Conservation (phyloP, 2,888 invertebrate species). For the Salpingus planirostris region DNA sequence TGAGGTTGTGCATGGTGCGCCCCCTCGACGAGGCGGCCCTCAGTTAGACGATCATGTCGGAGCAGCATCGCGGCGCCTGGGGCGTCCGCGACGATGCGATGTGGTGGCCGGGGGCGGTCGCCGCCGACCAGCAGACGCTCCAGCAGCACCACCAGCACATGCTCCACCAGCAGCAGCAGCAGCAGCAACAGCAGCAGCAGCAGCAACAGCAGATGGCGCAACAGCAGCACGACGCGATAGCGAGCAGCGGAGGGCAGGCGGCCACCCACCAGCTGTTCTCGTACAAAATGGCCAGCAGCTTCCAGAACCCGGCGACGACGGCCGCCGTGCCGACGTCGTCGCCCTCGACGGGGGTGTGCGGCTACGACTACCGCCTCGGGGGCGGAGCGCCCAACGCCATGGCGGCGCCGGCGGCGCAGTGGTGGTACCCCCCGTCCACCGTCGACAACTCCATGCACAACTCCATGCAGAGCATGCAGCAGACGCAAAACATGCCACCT, state of each 20-base stretch:
- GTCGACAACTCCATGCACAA: conserved; percentile 52
- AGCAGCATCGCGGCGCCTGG: conserved; percentile 57
- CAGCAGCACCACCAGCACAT: conserved; percentile 31
- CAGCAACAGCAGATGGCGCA: conserved; percentile 35
- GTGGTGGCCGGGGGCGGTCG: conserved; percentile 52
- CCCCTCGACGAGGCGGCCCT: too few species aligned
- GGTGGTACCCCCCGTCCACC: conserved; percentile 65
- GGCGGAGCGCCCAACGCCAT: conserved; percentile 39
- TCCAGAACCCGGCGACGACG: conserved; percentile 62
- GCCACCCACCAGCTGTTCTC: conserved; percentile 64
- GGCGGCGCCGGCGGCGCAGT: conserved; percentile 46
- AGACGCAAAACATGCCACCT: conserved; percentile 36
- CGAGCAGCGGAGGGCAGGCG: conserved; percentile 50
- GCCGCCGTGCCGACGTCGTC: conserved; percentile 56
- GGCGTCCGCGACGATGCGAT: conserved; percentile 53
- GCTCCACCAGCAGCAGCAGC: conserved; percentile 34
- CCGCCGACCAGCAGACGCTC: conserved; percentile 35
- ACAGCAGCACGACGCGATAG: conserved; percentile 41
- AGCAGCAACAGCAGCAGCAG: conserved; percentile 33
- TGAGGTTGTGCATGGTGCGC: conserved; percentile 9
- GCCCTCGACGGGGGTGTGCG: conserved; percentile 44
- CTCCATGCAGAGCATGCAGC: conserved; percentile 42
- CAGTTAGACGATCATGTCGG: too few species aligned
- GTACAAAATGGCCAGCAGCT: conserved; percentile 80
- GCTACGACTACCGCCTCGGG: conserved; percentile 68